Conservation (phyloP, 2,113 vertebrate genomes). For the Tenrec ecaudatus region DNA sequence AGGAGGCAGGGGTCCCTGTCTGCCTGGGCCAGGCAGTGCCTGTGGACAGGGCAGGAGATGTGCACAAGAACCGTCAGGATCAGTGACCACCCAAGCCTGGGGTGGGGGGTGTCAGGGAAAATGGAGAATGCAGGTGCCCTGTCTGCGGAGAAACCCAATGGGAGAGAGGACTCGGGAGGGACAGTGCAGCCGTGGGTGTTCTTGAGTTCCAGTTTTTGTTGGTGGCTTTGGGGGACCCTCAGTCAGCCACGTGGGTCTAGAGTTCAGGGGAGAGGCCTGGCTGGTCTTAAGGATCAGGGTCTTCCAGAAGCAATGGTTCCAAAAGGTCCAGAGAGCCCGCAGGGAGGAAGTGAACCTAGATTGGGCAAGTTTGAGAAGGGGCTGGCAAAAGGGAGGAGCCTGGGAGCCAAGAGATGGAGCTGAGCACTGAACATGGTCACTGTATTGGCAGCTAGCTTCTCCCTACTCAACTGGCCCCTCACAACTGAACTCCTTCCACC, state of each 20-base stretch:
- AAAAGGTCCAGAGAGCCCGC: not conserved
- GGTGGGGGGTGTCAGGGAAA: not conserved
- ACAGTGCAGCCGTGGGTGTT: too few relatives aligned
- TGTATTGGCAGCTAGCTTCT: not conserved
- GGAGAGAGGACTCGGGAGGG: not conserved
- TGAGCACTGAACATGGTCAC: not conserved
- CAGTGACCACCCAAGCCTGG: not conserved
- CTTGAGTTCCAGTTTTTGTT: not conserved
- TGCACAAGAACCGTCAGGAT: not conserved
- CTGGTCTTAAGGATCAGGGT: not conserved
- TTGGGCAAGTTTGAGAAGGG: not conserved
- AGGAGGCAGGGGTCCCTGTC: too few relatives aligned
- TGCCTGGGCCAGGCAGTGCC: not conserved
- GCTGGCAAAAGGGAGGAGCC: not conserved
- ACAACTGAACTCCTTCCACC: not conserved
- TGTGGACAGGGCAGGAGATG: not conserved
- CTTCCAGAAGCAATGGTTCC: fast-evolving
- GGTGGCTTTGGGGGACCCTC: not conserved
- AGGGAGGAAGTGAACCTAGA: not conserved
- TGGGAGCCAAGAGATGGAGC: too few relatives aligned
- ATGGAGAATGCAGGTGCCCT: not conserved
- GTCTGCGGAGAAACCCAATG: not conserved
- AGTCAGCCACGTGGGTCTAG: not conserved
- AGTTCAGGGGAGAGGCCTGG: not conserved
- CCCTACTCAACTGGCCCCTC: not conserved